Percentiles rank a stretch among this genome's conserved stretches.
Evolutionary conservation across 1,140 invertebrate genomes (phyloP).

Genomic region (Chionoecetes opilio): DNA sequence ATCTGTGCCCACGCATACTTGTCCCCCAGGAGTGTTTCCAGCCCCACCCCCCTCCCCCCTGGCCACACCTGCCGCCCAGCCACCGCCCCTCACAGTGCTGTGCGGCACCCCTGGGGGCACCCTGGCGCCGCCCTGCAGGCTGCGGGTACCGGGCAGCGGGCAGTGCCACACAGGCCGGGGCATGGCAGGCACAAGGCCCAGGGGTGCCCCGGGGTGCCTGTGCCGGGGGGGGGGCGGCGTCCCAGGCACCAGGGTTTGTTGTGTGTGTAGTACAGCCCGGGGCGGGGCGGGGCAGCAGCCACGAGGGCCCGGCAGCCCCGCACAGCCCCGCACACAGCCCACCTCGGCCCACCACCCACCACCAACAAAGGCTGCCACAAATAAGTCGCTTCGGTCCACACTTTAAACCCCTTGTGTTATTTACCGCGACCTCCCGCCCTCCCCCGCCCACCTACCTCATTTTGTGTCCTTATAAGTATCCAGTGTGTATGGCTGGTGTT

Average conservation of each 20-base stretch:
- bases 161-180: not conserved
- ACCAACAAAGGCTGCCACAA: conserved; percentile 5
- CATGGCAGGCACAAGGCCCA: no score
- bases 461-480: conserved; percentile 21
- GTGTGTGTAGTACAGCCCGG: not conserved
- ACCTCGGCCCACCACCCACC: not conserved
- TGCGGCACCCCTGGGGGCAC: not conserved
- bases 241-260: not conserved
- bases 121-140: not conserved
- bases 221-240: not conserved
- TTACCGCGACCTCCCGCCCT: not conserved
- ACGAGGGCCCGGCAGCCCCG: not conserved
- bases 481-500: not conserved
- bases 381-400: not conserved
- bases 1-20: no score
- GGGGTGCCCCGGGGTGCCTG: not conserved
- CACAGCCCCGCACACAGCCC: not conserved
- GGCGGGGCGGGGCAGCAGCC: not conserved
- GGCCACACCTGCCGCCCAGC: no score
- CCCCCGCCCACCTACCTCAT: not conserved
- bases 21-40: no score
- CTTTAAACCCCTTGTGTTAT: not conserved
- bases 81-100: not conserved
- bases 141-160: not conserved
- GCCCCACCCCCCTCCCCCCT: no score